These are phyloP conservation scores for Eretmocerus hayati DNA, from an alignment of 2,888 invertebrate genomes.

Conservation along the genomic window DNA sequence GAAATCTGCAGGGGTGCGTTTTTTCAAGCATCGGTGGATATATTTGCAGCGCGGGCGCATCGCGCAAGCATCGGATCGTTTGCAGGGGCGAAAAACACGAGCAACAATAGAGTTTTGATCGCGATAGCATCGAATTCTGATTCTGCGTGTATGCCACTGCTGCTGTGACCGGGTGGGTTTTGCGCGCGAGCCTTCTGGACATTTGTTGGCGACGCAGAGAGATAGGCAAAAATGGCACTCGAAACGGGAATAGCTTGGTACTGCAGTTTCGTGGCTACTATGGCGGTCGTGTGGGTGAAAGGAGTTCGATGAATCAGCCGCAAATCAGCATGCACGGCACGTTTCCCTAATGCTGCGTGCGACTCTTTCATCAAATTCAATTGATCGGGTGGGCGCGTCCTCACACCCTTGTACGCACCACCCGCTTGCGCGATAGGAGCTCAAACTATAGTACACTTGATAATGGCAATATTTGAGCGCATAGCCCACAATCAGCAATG, in stretches of 20 bases:
- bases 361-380: constrained; percentile 48
- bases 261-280: no score
- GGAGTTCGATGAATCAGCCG: constrained; percentile 47
- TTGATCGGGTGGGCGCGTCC: constrained; percentile 45
- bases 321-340: constrained; percentile 48
- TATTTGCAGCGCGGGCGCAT: neutral
- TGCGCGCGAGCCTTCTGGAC: no score
- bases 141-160: neutral
- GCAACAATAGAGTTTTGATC: constrained; percentile 23
- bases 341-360: constrained; percentile 46
- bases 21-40: no score
- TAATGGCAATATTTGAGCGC: no score
- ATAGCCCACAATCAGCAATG: no score
- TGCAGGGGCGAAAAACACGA: constrained; percentile 3
- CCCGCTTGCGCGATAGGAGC: constrained; percentile 15
- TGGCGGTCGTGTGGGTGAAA: constrained; percentile 23
- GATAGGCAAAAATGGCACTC: constrained; percentile 2
- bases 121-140: neutral
- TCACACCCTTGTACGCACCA: neutral
- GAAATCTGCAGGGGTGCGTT: no score
- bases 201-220: no score
- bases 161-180: neutral
- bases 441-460: no score
- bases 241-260: no score
- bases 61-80: neutral